Conservation (phyloP, 2,888 invertebrate species). For the Pteria penguin region DNA sequence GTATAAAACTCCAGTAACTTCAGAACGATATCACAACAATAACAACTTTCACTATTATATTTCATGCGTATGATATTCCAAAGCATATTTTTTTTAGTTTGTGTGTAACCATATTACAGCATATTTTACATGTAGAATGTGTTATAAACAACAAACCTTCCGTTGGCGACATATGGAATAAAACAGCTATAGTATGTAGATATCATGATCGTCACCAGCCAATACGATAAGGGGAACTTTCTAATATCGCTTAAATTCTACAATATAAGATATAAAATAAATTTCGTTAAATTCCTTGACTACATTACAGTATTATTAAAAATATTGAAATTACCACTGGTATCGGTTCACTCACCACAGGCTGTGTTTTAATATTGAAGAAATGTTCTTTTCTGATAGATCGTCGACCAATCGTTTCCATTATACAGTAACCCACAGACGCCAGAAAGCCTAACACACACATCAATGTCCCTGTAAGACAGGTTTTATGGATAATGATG, state of each 20-base stretch:
- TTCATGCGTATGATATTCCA: too few species aligned
- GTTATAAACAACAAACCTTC: constrained; percentile 37
- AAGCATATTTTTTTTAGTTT: too few species aligned
- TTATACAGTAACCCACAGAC: constrained; percentile 4
- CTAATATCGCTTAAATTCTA: constrained; percentile 31
- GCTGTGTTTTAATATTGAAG: constrained; percentile 4
- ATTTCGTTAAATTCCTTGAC: not conserved
- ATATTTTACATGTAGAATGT: too few species aligned
- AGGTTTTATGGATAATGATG: too few species aligned
- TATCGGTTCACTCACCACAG: not conserved
- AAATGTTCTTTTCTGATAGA: constrained; percentile 12
- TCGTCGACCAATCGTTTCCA: constrained; percentile 17
- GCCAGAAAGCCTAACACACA: constrained; percentile 17
- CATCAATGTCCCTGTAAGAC: constrained; percentile 2
- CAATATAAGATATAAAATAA: not conserved
- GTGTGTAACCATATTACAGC: too few species aligned
- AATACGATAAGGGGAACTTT: constrained; percentile 44
- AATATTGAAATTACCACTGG: not conserved
- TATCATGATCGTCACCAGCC: constrained; percentile 46
- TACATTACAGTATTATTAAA: not conserved
- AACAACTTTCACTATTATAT: too few species aligned
- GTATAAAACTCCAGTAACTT: too few species aligned
- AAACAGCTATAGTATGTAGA: constrained; percentile 52
- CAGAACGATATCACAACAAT: too few species aligned
- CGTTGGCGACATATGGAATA: constrained; percentile 51